Percentiles rank a stretch among this genome's conserved stretches.
Evolutionary conservation across 2,888 invertebrate genomes (phyloP).

Genomic region (Oasisia sp.): DNA sequence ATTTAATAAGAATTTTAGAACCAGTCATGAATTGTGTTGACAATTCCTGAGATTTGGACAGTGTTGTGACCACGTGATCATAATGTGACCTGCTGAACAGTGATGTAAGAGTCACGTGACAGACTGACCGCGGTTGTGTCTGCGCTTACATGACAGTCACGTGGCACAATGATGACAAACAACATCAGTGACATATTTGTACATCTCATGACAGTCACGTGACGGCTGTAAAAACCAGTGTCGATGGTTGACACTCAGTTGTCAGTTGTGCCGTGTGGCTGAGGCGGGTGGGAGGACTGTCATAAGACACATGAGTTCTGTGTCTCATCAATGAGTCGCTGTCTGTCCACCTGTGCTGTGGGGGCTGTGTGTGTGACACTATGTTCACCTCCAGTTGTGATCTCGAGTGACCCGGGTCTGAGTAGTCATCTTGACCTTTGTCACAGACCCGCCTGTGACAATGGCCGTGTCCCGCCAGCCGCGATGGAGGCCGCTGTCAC

Average conservation of each 20-base stretch:
- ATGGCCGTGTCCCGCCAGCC: background rate
- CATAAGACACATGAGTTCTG: background rate
- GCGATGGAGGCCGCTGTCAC: background rate
- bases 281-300: background rate
- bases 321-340: background rate
- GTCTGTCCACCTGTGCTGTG: background rate
- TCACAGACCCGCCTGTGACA: background rate
- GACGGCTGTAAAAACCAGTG: background rate
- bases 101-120: background rate
- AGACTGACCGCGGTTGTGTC: background rate
- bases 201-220: background rate
- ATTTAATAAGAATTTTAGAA: too few species aligned
- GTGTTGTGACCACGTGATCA: too few species aligned
- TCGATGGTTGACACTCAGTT: background rate
- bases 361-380: background rate
- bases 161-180: background rate
- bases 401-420: background rate
- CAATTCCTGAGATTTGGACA: background rate
- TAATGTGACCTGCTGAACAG: background rate
- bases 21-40: too few species aligned
- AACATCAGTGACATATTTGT: background rate
- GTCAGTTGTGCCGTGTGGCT: background rate
- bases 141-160: background rate
- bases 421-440: background rate
- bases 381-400: background rate